Evolutionary conservation across 64 coral and sea anemone genomes (phyloP), one percentile per base, ranked within the genome.

Genomic region (Hydrozoanthus tunicans): DNA sequence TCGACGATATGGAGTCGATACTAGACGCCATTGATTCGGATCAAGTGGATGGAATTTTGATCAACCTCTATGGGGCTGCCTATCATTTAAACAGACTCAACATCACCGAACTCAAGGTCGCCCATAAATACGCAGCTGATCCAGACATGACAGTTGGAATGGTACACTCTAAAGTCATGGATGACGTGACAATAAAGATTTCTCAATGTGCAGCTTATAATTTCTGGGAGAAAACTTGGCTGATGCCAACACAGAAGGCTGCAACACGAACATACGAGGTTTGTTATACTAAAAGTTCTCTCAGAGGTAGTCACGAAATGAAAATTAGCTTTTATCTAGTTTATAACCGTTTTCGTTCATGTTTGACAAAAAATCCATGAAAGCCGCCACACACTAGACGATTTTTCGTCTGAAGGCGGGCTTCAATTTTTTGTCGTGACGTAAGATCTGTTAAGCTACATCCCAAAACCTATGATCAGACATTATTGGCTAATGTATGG

Each of bases 141-240:
- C 52, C 65, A 3, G 83, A 86, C 4, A 58, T 86, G 9, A 86
- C 83, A 9, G 83, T 86, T 55, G 83, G 83, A 73, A 73, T 86
- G 5, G 66, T 86, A 27, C 53, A 57, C 0, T 70, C 83, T 6
- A 72, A 73, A 27, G 3, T 72, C 8, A 5, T 23, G 9, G 64
- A 58, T 57, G 0, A 26, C 6, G n/a, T 86, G 4, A 25, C 54
- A 56, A 1, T 7, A 58, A 73, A 86, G 24, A 86, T 86, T 58
- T 5, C 14, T 20, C 0, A 1, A 3, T 72, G 53, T 43, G 20
- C 68, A 6, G n/a, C 26, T 73, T 86, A 86, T 12, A 9, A 58
- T 13, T 86, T 71, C 11, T 72, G 20, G 53, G 83, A 86, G 43
- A 62, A 81, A 62, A 81, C 58, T 3, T 81, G 58, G 58, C 58